Conservation (phyloP, 2,113 vertebrate genomes). For the Lipophrys pholis region DNA sequence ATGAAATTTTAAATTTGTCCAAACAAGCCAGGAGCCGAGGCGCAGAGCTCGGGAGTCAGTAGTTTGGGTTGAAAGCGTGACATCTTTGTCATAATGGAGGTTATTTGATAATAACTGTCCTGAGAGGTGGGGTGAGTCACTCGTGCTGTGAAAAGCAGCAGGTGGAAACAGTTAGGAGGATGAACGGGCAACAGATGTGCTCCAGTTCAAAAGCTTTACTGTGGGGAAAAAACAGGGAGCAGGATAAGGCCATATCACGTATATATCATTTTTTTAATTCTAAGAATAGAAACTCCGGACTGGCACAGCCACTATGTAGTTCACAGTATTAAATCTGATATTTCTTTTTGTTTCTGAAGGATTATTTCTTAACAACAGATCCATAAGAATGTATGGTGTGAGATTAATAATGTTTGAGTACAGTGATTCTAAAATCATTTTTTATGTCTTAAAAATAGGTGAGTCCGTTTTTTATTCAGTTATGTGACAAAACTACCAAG, state of each 20-base stretch:
- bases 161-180: slow-evolving; percentile 29
- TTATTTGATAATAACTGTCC: neutral
- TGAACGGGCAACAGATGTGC: slow-evolving; percentile 21
- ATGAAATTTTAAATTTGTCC: neutral
- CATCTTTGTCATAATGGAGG: slow-evolving; percentile 16
- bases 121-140: slow-evolving; percentile 8
- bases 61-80: slow-evolving; percentile 5
- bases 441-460: too few species aligned
- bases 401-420: too few species aligned
- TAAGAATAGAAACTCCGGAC: too few species aligned
- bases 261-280: too few species aligned
- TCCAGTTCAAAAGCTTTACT: slow-evolving; percentile 28
- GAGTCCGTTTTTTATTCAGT: too few species aligned
- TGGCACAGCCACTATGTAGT: neutral
- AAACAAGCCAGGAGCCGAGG: neutral
- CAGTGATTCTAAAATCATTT: too few species aligned
- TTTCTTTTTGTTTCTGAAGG: too few species aligned
- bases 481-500: too few species aligned
- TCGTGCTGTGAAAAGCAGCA: slow-evolving; percentile 13
- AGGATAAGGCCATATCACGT: too few species aligned
- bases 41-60: neutral
- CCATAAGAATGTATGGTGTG: too few species aligned
- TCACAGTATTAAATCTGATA: too few species aligned
- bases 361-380: too few species aligned
- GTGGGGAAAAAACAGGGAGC: neutral